Percentiles rank a stretch among this genome's conserved stretches.
These are phyloP conservation scores for Melipona beecheii DNA, from an alignment of 2,888 invertebrate species.

Conservation along the genomic window DNA sequence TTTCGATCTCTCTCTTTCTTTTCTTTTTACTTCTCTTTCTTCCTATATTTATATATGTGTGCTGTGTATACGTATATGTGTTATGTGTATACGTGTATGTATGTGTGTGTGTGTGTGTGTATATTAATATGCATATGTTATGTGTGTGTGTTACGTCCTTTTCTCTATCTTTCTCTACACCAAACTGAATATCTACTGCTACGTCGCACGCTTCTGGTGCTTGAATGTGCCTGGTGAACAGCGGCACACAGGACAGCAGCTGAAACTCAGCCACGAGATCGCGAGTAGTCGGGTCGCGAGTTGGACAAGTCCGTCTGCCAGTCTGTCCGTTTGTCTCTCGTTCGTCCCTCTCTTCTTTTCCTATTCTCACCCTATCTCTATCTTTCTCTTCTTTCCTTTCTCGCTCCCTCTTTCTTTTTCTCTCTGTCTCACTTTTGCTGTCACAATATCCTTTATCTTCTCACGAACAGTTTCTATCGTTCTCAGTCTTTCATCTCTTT, in stretches of 20 bases:
- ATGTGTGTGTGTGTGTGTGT: not conserved
- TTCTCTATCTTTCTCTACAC: conserved; percentile 49
- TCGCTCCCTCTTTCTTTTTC: conserved; percentile 1
- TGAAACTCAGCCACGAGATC: conserved; percentile 65
- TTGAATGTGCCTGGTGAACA: conserved; percentile 50
- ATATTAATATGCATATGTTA: not conserved
- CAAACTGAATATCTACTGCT: conserved; percentile 61
- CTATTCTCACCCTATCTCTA: conserved; percentile 28
- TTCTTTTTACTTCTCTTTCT: conserved; percentile 57
- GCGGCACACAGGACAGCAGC: conserved; percentile 61
- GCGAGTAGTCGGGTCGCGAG: conserved; percentile 52
- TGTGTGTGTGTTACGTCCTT: conserved; percentile 21
- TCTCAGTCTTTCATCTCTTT: conserved; percentile 23
- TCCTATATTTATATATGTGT: conserved; percentile 29
- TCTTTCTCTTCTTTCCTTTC: conserved; percentile 25
- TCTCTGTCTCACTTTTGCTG: conserved; percentile 3
- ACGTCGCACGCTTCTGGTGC: conserved; percentile 51
- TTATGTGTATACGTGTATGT: conserved; percentile 1
- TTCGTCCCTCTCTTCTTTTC: conserved; percentile 36
- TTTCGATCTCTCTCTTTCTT: conserved; percentile 56
- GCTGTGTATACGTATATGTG: conserved; percentile 5
- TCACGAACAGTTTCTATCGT: conserved; percentile 9
- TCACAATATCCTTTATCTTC: conserved; percentile 16
- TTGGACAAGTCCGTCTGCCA: conserved; percentile 62
- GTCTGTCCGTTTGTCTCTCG: conserved; percentile 37